Percentiles rank a stretch among this genome's conserved stretches.
phyloP scores from a whole-genome alignment of 2,888 invertebrate genomes.

The Calameuta filiformis region DNA sequence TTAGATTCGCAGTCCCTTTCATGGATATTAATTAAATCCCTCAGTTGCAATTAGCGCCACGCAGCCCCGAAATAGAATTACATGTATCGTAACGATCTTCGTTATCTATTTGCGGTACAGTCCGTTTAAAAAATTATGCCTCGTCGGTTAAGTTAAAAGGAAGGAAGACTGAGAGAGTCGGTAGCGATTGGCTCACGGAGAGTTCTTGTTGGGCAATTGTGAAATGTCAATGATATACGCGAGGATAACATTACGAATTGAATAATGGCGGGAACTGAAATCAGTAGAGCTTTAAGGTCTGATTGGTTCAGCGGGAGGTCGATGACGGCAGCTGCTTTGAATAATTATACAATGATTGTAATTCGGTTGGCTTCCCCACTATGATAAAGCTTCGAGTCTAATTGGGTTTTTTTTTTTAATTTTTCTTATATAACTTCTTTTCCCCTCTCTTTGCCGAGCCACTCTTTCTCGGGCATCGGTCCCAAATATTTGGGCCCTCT shows the following conservation, averaged over 20 bases:
- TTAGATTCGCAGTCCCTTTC: neutral
- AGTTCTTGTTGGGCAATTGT: neutral
- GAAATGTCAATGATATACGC: neutral
- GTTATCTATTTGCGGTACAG: neutral
- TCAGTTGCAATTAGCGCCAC: neutral
- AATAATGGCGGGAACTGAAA: neutral
- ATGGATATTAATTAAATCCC: neutral
- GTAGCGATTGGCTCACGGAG: neutral
- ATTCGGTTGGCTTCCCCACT: conserved; percentile 19
- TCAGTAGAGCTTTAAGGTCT: conserved; percentile 4
- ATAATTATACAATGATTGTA: conserved; percentile 42
- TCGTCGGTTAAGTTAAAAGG: neutral
- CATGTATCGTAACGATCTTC: neutral
- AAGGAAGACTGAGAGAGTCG: neutral
- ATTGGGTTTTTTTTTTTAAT: neutral
- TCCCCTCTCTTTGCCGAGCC: neutral
- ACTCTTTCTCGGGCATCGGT: neutral
- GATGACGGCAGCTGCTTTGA: conserved; percentile 42
- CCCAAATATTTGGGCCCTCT: neutral
- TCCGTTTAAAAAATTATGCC: neutral
- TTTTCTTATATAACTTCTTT: neutral
- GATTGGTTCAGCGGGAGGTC: conserved; percentile 44
- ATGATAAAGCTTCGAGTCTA: neutral
- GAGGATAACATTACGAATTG: neutral
- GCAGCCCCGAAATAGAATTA: neutral